Base-by-base conservation (phyloP, 2,888 invertebrate genomes). In the Noctua janthina region DNA sequence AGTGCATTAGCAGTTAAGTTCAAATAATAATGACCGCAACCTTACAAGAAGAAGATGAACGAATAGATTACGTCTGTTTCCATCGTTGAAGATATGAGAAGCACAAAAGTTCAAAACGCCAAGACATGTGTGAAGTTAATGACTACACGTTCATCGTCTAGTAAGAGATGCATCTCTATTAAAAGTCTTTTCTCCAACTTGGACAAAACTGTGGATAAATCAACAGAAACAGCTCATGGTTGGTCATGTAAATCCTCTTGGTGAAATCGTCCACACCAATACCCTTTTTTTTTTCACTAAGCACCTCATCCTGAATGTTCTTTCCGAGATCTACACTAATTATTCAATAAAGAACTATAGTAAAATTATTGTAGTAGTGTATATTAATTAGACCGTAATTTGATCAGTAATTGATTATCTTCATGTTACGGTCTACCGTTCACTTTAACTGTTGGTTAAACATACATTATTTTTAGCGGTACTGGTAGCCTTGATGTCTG, bases 381-480 rank as follows among this genome's bases (percentile, higher is more conserved):
- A 69, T 66, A 83, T 66, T 76, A 76, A 83, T 75, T 78, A 81
- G 79, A 87, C 72, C 77, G 77, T 82, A 74, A 81, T 79, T 80
- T 75, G 78, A 77, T 87, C 62, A 76, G 75, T 84, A 77, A 84
- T 81, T 86, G 78, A 88, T 90, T 80, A 86, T 84, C 69, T 81
- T 66, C 62, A 76, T 70, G 79, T 89, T 70, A 82, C 78, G 72
- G 67, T 80, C 62, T 79, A 79, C 79, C 84, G 84, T 83, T 90
- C 88, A 87, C 90, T 90, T 88, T 81, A 86, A 80, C 76, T 67
- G 72, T 76, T 84, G 15, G 81, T 84, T 83, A 74, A 80, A 82
- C 0, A 74, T 75, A 74, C 51, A 70, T 62, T 86, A 79, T 81
- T 76, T 85, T 81, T 80, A 74, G 67, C 62, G 7, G 69, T 68